Conservation (phyloP, 2,113 vertebrate genomes). For the Thamnophis sirtalis region DNA sequence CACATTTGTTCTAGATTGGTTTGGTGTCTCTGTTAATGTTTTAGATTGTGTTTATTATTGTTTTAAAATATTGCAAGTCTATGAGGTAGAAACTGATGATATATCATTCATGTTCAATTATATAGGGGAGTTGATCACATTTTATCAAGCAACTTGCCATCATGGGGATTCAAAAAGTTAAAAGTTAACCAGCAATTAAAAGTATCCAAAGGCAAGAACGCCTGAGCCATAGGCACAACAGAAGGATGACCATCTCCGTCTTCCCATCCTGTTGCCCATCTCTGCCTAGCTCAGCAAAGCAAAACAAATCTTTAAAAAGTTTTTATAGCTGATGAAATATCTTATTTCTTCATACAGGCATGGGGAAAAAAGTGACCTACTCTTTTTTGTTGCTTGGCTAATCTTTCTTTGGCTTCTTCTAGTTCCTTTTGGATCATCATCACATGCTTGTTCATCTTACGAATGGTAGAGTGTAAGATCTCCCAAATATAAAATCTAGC, state of each 20-base stretch:
- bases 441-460: conserved; percentile 99
- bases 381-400: conserved; percentile 90
- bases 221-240: not conserved
- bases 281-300: not conserved
- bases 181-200: not conserved
- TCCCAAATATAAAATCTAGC: conserved; percentile 93
- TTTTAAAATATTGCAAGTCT: not conserved
- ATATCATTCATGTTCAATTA: not conserved
- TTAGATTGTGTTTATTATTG: not conserved
- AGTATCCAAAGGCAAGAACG: not conserved
- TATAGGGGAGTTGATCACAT: not conserved
- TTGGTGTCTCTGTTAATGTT: not conserved
- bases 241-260: not conserved
- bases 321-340: not conserved
- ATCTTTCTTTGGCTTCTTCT: conserved; percentile 91
- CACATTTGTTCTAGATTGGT: not conserved
- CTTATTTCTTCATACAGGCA: not conserved
- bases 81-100: not conserved
- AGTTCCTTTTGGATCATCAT: conserved; percentile 95
- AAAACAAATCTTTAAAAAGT: not conserved
- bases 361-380: conserved; percentile 52
- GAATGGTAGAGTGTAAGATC: conserved; percentile 95
- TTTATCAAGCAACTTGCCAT: not conserved
- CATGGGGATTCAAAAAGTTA: not conserved
- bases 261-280: not conserved